A percentile compares a stretch with the other conserved stretches of the same genome.
phyloP scores from a whole-genome alignment of 2,888 invertebrate species.

The Conops quadrifasciatus region DNA sequence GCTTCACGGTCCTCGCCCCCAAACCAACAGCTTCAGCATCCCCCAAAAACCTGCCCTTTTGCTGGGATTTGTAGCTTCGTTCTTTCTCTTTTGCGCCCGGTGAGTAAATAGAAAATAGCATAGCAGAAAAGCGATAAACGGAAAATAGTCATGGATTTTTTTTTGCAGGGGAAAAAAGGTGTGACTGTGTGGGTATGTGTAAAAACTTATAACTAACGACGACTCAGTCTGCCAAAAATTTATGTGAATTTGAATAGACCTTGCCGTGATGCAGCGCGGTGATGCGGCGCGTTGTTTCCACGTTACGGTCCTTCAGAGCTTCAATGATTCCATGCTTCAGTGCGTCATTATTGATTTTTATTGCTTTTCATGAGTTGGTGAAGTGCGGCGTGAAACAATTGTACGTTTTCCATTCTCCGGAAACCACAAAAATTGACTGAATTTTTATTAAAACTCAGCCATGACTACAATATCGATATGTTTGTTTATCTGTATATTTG shows the following conservation, averaged over 20 bases:
- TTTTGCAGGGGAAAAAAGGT: no score
- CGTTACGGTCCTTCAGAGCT: conserved; percentile 6
- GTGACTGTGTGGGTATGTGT: no score
- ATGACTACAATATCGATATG: background rate
- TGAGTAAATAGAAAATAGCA: no score
- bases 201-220: conserved; percentile 43
- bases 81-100: no score
- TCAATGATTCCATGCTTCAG: conserved; percentile 41
- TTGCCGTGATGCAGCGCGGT: background rate
- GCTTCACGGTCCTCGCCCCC: background rate
- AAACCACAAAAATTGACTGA: background rate
- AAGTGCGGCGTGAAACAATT: background rate
- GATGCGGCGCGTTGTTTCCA: background rate
- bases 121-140: background rate
- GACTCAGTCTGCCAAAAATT: conserved; percentile 25
- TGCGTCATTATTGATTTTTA: conserved; percentile 48
- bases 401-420: no score
- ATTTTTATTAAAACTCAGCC: background rate
- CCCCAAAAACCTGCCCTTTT: background rate
- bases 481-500: background rate
- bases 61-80: no score
- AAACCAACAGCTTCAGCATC: background rate
- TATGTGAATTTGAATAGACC: conserved; percentile 26
- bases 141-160: no score
- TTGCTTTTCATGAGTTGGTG: conserved; percentile 33